Conservation (phyloP, 35 echinoderm and acorn worm genomes). For the Patiria miniata region DNA sequence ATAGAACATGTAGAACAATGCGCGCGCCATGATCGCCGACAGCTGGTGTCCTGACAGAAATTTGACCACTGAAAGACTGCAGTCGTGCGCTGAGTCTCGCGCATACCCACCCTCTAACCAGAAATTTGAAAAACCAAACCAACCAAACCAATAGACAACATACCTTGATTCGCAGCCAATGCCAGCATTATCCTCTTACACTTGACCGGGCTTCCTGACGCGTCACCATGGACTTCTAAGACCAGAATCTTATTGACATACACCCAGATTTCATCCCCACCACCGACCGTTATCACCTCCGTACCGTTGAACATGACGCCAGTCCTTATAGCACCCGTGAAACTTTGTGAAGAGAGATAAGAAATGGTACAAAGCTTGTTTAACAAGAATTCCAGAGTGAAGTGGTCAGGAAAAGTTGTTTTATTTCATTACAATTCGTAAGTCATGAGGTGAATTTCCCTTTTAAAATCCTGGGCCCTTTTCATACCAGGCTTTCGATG, state of each 20-base stretch:
- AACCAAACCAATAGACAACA: background rate
- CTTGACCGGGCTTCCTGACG: conserved; percentile 31
- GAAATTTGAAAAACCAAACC: background rate
- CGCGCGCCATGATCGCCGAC: no score
- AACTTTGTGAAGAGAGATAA: conserved; percentile 48
- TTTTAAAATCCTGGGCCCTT: no score
- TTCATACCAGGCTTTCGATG: no score
- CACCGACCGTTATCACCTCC: conserved; percentile 78
- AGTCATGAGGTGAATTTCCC: no score
- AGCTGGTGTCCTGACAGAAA: no score
- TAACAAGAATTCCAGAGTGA: no score
- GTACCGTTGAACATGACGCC: conserved; percentile 71
- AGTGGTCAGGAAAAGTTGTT: no score
- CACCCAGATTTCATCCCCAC: conserved; percentile 91
- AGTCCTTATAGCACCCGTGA: conserved; percentile 81
- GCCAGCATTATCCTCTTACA: conserved; percentile 82
- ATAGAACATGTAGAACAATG: no score
- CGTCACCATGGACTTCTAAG: conserved; percentile 67
- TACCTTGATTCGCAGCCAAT: conserved; percentile 35
- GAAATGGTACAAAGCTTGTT: no score
- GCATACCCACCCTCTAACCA: background rate
- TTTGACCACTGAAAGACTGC: no score
- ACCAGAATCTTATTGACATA: conserved; percentile 85
- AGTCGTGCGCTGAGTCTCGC: no score
- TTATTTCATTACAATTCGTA: no score